Conservation (phyloP, 2,797 vertebrate species). For the Leptodactylus fallax region DNA sequence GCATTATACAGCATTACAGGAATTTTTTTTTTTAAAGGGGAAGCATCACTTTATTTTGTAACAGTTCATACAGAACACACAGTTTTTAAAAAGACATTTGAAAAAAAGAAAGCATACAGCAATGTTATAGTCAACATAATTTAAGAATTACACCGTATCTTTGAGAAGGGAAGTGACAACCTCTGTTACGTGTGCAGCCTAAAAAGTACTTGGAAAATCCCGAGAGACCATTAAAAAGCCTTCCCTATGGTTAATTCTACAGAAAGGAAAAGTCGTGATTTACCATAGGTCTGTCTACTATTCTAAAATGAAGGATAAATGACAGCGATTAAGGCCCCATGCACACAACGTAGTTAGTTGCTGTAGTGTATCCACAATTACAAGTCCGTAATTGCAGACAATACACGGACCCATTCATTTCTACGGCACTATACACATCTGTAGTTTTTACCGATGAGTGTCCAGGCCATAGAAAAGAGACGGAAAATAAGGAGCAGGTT, state of each 20-base stretch:
- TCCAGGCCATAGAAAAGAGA: too few relatives aligned
- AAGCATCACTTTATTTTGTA: neutral
- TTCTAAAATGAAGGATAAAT: neutral
- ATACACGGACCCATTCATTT: too few relatives aligned
- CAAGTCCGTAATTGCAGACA: too few relatives aligned
- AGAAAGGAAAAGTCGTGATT: neutral
- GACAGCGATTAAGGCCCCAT: neutral
- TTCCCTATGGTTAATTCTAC: neutral
- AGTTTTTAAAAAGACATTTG: neutral
- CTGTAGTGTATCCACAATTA: too few relatives aligned
- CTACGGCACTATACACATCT: too few relatives aligned
- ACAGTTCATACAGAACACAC: neutral
- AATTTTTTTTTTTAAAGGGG: neutral
- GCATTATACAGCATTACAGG: neutral
- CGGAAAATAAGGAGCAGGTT: too few relatives aligned
- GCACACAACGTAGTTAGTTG: too few relatives aligned
- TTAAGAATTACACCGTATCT: neutral
- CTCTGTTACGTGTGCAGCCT: too few relatives aligned
- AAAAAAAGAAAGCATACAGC: neutral
- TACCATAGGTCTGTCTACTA: neutral
- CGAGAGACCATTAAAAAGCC: too few relatives aligned
- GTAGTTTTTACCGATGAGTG: too few relatives aligned
- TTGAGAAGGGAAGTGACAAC: neutral
- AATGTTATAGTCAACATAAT: neutral
- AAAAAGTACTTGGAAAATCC: too few relatives aligned